Evolutionary conservation across 2,797 vertebrate species (phyloP), one percentile per base, ranked within the genome.

Genomic region (Lithobates pipiens): DNA sequence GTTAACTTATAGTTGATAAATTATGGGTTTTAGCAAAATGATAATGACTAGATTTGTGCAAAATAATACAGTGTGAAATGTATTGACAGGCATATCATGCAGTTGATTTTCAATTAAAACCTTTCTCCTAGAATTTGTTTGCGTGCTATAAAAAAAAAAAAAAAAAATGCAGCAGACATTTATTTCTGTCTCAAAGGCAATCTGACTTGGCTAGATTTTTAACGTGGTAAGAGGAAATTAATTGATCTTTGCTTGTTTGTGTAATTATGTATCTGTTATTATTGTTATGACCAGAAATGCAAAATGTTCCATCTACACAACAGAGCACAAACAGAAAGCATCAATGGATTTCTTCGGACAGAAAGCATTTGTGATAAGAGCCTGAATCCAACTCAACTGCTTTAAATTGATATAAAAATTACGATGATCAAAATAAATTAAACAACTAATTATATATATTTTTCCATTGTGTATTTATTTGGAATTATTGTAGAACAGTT

Each of bases 21-120:
- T 90, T 88, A 89, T 74, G 89, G 88, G 83, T 88, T 89, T 90
- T 89, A 90, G 89, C 87, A 88, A 83, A 90, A 90, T 89, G 34
- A 71, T 86, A 90, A 90, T 83, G 89, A 84, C 84, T 89, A 89
- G 86, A 86, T 79, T 73, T 73, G 42, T 88, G 85, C 83, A 91
- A 93, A 94, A 89, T 81, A 89, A 89, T 84, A 89, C 86, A 87
- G 83, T 44, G 88, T 86, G 80, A 91, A 91, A 91, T 85, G 88
- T 88, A 91, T 79, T 79, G 86, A 88, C 80, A 42, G 80, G 89
- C 85, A 89, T 86, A 42, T 84, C 81, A 80, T 70, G 63, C 71
- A 83, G 80, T 83, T 83, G 80, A 86, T 89, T 89, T 88, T 89
- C 88, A 90, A 84, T 29, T 80, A 90, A 87, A 88, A 86, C 70